Evolutionary conservation across 2,797 vertebrate species (phyloP), one percentile per base, ranked within the genome.

Genomic region (Discoglossus pictus): DNA sequence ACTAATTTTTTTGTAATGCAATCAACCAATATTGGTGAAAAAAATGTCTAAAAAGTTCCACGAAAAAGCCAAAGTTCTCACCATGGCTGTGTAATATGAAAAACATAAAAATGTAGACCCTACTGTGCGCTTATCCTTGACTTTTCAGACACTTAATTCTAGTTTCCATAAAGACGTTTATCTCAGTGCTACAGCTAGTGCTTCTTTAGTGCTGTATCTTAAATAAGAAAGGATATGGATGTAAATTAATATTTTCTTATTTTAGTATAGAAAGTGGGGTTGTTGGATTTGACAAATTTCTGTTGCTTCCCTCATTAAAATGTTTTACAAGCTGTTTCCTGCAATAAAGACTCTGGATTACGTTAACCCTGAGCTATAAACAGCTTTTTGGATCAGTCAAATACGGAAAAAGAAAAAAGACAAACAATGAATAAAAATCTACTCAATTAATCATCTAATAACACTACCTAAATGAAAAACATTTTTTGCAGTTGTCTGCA

Each of bases 81-180:
- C 17, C 25, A 36, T 54, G 13, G 36, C 12, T 27, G 7, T 17
- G 27, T 23, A 27, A n/a, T 10, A 3, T 23, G 43, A 7, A 16
- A 39, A 2, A 35, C 24, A 31, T 21, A 54, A 15, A 25, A 27
- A 21, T 38, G 12, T 35, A 39, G 48, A 61, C 20, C 35, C n/a
- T 50, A 17, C 13, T 50, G 21, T 23, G n/a, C 18, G 13, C 20
- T 25, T 23, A 61, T 44, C 7, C 27, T 2, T 5, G 15, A 36
- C 53, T 46, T 18, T 53, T 61, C 38, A 46, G 16, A 27, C 13
- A 24, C 23, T 48, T 56, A 56, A 70, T 70, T 56, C 21, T 4
- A 21, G 48, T 54, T 53, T 54, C 27, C 13, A 47, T 47, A 70
- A 42, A 47, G n/a, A 6, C 34, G 16, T 40, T 70, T 63, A 70